A percentile compares a stretch with the other conserved stretches of the same genome.
phyloP scores from a whole-genome alignment of 2,888 invertebrate genomes.

The Cremastinae sp. region DNA sequence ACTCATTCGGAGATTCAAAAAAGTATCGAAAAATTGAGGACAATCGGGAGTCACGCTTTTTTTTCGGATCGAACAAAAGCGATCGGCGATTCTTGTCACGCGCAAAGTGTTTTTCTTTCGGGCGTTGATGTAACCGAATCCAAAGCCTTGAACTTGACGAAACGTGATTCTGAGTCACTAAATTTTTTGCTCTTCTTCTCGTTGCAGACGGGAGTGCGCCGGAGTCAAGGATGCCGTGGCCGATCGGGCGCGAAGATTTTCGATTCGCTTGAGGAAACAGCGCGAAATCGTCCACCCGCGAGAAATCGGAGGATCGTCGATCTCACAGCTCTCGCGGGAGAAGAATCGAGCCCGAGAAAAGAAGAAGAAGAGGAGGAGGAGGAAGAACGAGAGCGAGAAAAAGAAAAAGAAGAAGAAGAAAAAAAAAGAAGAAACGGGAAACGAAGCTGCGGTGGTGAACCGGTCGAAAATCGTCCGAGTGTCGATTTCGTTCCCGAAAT shows the following conservation, averaged over 20 bases:
- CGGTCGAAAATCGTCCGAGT: slow-evolving; percentile 6
- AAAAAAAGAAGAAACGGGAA: slow-evolving; percentile 10
- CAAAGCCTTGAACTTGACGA: not conserved
- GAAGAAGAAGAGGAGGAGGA: not conserved
- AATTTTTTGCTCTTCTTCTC: slow-evolving; percentile 33
- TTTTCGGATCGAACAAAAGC: too few species aligned
- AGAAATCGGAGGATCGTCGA: slow-evolving; percentile 14
- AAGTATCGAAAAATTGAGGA: too few species aligned
- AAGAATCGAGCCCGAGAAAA: slow-evolving; percentile 27
- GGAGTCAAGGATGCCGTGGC: slow-evolving; percentile 71
- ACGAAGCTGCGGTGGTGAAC: slow-evolving; percentile 16
- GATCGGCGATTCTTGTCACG: too few species aligned
- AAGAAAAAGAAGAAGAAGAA: not conserved
- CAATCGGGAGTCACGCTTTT: too few species aligned
- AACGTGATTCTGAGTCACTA: slow-evolving; percentile 20
- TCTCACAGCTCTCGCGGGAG: too few species aligned
- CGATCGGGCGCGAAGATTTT: slow-evolving; percentile 64
- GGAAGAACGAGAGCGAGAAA: not conserved
- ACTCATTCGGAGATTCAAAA: too few species aligned
- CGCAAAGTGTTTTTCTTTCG: too few species aligned
- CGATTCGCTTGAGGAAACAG: slow-evolving; percentile 63
- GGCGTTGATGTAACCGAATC: too few species aligned
- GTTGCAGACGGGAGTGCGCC: slow-evolving; percentile 58
- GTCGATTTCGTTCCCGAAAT: slow-evolving; percentile 1
- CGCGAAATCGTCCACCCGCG: slow-evolving; percentile 15